Conservation (phyloP, 2,113 vertebrate species). For the Dicentrarchus labrax region DNA sequence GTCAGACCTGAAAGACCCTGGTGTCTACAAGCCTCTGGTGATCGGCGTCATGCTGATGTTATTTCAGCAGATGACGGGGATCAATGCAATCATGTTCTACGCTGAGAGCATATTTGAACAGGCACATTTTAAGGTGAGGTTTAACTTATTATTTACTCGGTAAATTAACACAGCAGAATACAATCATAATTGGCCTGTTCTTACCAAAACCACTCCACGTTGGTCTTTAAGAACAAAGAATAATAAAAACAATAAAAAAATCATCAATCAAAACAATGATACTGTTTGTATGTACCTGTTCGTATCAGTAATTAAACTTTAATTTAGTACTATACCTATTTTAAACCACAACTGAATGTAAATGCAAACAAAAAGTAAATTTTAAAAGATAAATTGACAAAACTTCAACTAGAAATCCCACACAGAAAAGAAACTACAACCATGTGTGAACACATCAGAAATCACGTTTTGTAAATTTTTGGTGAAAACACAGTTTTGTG, state of each 20-base stretch:
- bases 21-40: slow-evolving; percentile 90
- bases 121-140: slow-evolving; percentile 90
- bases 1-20: slow-evolving; percentile 85
- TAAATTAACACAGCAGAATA: not conserved
- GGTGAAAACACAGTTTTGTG: not conserved
- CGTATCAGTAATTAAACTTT: not conserved
- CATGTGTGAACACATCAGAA: not conserved
- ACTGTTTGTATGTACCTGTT: not conserved
- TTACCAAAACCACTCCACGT: not conserved
- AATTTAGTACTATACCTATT: not conserved
- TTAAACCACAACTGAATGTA: not conserved
- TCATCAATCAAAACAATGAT: not conserved
- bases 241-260: too few species aligned
- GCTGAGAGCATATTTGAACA: slow-evolving; percentile 92
- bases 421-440: too few species aligned
- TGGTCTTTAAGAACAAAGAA: not conserved
- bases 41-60: slow-evolving; percentile 91
- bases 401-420: not conserved
- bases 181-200: not conserved
- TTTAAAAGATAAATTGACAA: not conserved
- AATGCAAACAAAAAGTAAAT: not conserved
- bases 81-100: slow-evolving; percentile 98
- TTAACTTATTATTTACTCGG: not conserved
- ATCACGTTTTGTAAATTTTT: not conserved
- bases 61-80: slow-evolving; percentile 93